phyloP scores from a whole-genome alignment of 2,888 invertebrate species.

The Deilephila porcellus region DNA sequence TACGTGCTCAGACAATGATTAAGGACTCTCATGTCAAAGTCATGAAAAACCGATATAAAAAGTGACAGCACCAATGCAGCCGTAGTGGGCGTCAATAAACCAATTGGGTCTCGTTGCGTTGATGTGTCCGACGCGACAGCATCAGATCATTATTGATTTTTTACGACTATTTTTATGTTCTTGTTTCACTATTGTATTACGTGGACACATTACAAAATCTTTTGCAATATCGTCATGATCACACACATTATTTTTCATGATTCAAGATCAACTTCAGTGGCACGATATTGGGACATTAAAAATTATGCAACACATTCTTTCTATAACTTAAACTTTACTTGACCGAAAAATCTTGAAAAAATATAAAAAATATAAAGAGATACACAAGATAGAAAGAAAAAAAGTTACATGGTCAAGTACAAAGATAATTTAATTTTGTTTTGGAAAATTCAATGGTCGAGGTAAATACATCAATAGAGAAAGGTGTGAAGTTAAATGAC shows the following conservation, averaged over 20 bases:
- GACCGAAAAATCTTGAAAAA: no score
- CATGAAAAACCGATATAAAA: neutral
- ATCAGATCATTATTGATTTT: neutral
- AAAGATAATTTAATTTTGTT: no score
- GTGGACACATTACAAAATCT: neutral
- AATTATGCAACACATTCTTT: no score
- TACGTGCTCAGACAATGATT: neutral
- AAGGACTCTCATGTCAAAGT: neutral
- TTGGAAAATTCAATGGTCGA: no score
- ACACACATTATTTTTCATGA: neutral
- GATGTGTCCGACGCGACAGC: slow-evolving; percentile 14
- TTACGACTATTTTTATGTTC: slow-evolving; percentile 11
- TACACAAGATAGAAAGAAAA: no score
- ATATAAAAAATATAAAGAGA: no score
- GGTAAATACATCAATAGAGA: no score
- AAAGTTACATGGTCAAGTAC: no score
- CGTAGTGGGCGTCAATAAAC: slow-evolving; percentile 11
- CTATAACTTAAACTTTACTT: no score
- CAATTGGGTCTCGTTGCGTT: slow-evolving; percentile 8
- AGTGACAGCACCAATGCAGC: neutral
- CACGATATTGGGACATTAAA: neutral
- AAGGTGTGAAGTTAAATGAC: no score
- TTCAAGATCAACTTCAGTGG: neutral
- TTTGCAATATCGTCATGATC: neutral
- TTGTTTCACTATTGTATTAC: slow-evolving; percentile 24